Evolutionary conservation across 1,140 invertebrate species (phyloP), one percentile per base, ranked within the genome.

Genomic region (Papilio dardanus): DNA sequence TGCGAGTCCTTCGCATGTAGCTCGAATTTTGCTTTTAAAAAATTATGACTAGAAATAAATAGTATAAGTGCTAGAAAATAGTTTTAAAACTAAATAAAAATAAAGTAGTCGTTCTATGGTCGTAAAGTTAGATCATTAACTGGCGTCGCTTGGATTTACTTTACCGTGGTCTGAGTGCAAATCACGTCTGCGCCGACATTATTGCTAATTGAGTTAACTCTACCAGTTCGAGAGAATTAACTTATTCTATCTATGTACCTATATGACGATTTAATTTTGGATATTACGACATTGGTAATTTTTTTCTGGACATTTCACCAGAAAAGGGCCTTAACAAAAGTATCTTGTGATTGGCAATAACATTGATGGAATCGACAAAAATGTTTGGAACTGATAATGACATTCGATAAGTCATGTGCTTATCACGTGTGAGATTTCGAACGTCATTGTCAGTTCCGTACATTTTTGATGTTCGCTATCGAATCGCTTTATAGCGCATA

Each of bases 131-230:
- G 24, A 62, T 62, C 54, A 62, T 62, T 62, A 62, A 62, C 54
- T 30, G 54, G 54, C 54, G 24, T 62, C 54, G 21, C 54, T 62
- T 10, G 21, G 54, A 62, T 62, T 62, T 62, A 62, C 54, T 62
- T 62, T 62, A 62, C 3, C 54, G 54, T 62, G 54, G 54, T 62
- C 54, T 62, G 54, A 62, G 54, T 62, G 54, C 54, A 62, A 24
- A 28, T 62, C 54, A 62, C 54, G 54, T 62, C 24, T 62, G 54
- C 54, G 54, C 54, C 54, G 54, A 62, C 54, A 62, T 62, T 62
- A 62, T 62, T 62, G 54, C 54, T 62, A 62, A 62, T 62, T 62
- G 54, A 62, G 54, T 62, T 62, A 62, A 62, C 21, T 62, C 54
- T 30, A 28, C 54, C 24, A 62, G 24, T 28, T 62, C 21, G 54